phyloP scores from a whole-genome alignment of 2,797 vertebrate species.

The Pangasius larnaudii region DNA sequence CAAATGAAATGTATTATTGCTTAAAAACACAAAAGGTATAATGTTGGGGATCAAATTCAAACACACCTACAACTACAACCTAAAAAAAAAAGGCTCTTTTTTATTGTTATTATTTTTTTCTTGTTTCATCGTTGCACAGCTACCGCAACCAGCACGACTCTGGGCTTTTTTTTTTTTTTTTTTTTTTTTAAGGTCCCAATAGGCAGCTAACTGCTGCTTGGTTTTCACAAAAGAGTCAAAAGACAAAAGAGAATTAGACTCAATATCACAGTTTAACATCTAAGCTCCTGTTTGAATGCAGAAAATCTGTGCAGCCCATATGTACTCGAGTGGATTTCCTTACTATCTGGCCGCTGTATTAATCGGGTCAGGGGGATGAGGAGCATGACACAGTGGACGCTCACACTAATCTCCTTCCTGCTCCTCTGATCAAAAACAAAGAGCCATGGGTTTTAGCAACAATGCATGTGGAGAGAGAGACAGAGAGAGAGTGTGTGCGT shows the following conservation, averaged over 20 bases:
- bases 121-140: not conserved
- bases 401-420: constrained; percentile 41
- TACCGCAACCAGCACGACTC: not conserved
- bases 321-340: constrained; percentile 14
- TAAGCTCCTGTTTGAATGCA: not conserved
- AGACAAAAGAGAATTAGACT: not conserved
- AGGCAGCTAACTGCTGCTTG: not conserved
- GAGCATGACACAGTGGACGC: constrained; percentile 32
- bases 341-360: constrained; percentile 1
- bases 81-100: not conserved
- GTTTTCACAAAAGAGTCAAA: not conserved
- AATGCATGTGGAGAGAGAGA: constrained; percentile 1
- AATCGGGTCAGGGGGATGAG: constrained; percentile 38
- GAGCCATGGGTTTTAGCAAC: not conserved
- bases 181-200: too few relatives aligned
- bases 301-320: constrained; percentile 10
- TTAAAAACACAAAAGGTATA: not conserved
- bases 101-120: not conserved
- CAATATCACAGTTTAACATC: not conserved
- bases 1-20: not conserved
- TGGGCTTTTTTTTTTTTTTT: too few relatives aligned
- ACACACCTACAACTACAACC: not conserved
- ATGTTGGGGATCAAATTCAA: not conserved
- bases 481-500: constrained; percentile 5
- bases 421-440: constrained; percentile 43